Base-by-base conservation (phyloP, 2,888 invertebrate species). In the Zygaena filipendulae region DNA sequence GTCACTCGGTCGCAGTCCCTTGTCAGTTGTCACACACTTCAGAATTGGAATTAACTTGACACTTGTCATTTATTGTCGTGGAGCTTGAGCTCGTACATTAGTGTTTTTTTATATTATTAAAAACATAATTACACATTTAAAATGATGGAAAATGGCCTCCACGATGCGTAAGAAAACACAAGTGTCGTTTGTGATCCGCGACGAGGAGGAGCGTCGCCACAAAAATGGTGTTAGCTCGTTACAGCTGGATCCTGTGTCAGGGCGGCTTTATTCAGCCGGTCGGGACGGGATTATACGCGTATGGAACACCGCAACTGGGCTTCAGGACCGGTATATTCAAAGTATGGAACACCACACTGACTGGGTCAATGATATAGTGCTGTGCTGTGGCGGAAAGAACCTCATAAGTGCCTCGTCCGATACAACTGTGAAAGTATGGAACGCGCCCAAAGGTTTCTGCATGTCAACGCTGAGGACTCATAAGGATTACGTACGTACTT, bases 281-380 rank as follows among this genome's bases (percentile, higher is more conserved):
- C 84, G 97, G 35, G 99, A 99, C 79, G 95, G 97, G 29, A 96
- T 98, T 54, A 96, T 99, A 49, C 84, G 99, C 56, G 95, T 91
- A 50, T 95, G 93, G 89, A 89, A 92, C 62, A 85, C 87, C 6
- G 79, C 77, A 11, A 64, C 71, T 24, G 84, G 83, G 21, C 63
- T 82, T 18, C 83, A 79, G 45, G 80, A 80, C 36, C 55, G 77
- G 28, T 97, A 95, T 59, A 84, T 95, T 36, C 93, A 95, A 58
- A 95, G 97, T 14, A 95, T 99, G 96, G 98, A 99, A 64, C 98
- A 99, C 70, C 99, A 99, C 63, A 98, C 97, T 2, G 99, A 99
- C 70, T 99, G 99, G 99, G 97, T 99, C 25, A 99, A 99, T 71
- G 99, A 99, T 72, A 95, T 99, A 59, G 92, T 98, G 20, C 82